Evolutionary conservation across 1,140 invertebrate genomes (phyloP), one percentile per base, ranked within the genome.

Genomic region (Drosophila erecta): DNA sequence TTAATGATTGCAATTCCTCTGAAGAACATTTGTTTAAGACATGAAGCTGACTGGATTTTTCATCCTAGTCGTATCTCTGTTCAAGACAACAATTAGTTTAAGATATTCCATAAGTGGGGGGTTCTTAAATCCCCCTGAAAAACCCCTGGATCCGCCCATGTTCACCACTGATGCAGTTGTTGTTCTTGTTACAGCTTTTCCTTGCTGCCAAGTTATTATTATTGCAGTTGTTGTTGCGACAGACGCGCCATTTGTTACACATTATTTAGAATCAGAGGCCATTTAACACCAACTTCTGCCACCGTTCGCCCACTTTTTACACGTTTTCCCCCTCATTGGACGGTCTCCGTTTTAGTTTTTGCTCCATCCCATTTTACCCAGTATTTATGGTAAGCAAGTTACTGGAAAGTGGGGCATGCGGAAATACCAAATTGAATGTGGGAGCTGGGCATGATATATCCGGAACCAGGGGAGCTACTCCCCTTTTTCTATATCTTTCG

Each of bases 241-340:
- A 87, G 78, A 81, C 65, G 83, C 78, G 64, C 78, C 83, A 87
- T 87, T 87, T 87, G 83, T 87, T 87, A 87, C 83, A 87, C 83
- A 87, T 87, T 81, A 87, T 87, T 87, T 79, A 76, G 66, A 61
- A 69, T 33, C 65, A 66, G 56, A 27, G 43, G 62, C 43, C 62
- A 60, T 60, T 49, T 66, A 65, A 41, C 44, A 57, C 56, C 27
- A 49, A 55, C 55, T 54, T 22, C 49, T 40, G 24, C 20, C 17
- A 27, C 35, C 35, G 44, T 30, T 17, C 56, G 14, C 35, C 61
- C 30, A 15, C n/a, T 24, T 27, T 33, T 30, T 47, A 43, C 33
- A 17, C 33, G 4, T 27, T 47, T 30, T 37, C 6, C 12, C 58
- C 17, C 40, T 17, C 30, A 30, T 24, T 27, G n/a, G 11, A 10